Evolutionary conservation across 2,888 invertebrate species (phyloP), one percentile per base, ranked within the genome.

Genomic region (Leucophenga maculata): DNA sequence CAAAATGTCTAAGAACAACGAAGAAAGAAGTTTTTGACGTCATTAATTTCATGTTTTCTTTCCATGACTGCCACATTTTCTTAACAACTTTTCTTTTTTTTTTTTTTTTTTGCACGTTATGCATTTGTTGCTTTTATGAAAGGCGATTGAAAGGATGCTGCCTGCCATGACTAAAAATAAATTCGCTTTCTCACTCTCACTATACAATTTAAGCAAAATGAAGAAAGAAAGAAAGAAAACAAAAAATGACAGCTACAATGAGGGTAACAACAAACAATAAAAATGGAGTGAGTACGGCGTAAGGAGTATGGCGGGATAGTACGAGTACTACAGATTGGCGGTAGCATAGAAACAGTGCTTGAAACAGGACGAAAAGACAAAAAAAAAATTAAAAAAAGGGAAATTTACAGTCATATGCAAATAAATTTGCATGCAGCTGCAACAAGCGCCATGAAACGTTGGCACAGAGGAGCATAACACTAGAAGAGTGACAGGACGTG

Each of bases 351-450:
- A 69, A 72, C 9, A 31, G 31, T 26, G 59, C 11, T 31, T 39
- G 18, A 60, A 60, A 31, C 44, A 39, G 39, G 14, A 60, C 18
- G 9, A 44, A 32, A 60, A 60, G 18, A 39, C 13, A 39, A 18
- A 60, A 31, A 16, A 39, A 32, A 39, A 39, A 39, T 3, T n/a
- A n/a, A 18, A 65, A 31, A 52, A n/a, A 22, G 6, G 3, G 6
- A 32, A 50, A 54, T 3, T 44, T n/a, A 18, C 44, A 32, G 13
- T 55, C 79, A 80, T 79, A 76, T 77, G 76, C 77, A 80, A 82
- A 80, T 80, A 80, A 80, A 80, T 80, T 80, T 80, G 78, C 79
- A 82, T 82, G 74, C 77, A 74, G 70, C 71, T 74, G 76, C 69
- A 68, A 67, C 70, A 50, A 60, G 69, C 74, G n/a, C n/a, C n/a